Evolutionary conservation across 23 tunicate species (phyloP).

Genomic region (Botrylloides violaceus): DNA sequence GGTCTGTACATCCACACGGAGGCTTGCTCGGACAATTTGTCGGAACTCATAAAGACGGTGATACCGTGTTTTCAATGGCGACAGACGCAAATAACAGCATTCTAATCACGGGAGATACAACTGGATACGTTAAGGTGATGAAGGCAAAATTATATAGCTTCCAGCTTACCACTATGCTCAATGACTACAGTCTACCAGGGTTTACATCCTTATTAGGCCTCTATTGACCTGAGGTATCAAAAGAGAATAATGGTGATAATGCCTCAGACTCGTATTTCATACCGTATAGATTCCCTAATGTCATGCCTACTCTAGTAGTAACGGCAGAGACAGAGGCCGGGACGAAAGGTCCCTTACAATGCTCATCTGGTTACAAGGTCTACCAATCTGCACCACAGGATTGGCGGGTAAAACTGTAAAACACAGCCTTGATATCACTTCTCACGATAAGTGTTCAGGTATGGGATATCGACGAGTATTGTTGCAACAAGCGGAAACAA

Average conservation of each 20-base stretch:
- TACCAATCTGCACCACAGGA: too few relatives aligned
- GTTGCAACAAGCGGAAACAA: slow-evolving; percentile 13
- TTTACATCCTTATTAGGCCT: too few relatives aligned
- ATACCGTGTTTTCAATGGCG: slow-evolving; percentile 65
- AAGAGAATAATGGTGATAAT: too few relatives aligned
- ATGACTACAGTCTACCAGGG: too few relatives aligned
- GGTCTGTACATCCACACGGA: slow-evolving; percentile 94
- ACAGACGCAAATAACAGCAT: slow-evolving; percentile 55
- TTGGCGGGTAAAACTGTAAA: background rate
- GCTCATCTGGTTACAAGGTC: too few relatives aligned
- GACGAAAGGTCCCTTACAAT: too few relatives aligned
- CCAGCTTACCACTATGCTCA: too few relatives aligned
- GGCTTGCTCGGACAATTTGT: slow-evolving; percentile 93
- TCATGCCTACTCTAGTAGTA: too few relatives aligned
- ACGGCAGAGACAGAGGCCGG: too few relatives aligned
- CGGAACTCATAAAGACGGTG: slow-evolving; percentile 69
- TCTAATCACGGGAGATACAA: slow-evolving; percentile 68
- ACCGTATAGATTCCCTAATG: too few relatives aligned
- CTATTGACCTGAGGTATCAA: too few relatives aligned
- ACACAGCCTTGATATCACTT: background rate
- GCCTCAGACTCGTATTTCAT: too few relatives aligned
- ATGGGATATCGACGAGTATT: slow-evolving; percentile 64
- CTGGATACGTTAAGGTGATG: slow-evolving; percentile 68
- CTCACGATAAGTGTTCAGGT: slow-evolving; percentile 28
- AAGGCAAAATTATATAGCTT: background rate